phyloP scores from a whole-genome alignment of 2,113 vertebrate species.

The Hipposideros armiger region DNA sequence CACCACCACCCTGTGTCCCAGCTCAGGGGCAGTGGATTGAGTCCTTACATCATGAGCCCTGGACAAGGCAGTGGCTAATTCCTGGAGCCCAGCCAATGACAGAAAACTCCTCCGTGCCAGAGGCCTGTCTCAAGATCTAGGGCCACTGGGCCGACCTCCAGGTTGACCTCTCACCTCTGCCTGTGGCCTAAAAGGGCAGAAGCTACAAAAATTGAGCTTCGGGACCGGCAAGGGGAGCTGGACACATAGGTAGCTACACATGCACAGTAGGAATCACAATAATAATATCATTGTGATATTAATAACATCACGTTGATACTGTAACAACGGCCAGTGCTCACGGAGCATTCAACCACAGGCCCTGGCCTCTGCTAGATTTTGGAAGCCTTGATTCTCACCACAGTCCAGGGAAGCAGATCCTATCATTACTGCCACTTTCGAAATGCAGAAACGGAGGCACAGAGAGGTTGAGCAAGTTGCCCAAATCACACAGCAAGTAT shows the following conservation, averaged over 20 bases:
- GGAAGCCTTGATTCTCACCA: neutral
- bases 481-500: neutral
- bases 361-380: neutral
- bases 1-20: neutral
- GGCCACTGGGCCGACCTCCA: neutral
- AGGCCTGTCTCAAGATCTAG: neutral
- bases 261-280: rapidly evolving
- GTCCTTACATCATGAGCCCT: neutral
- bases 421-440: neutral
- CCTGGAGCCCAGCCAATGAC: neutral
- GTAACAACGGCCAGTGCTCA: rapidly evolving
- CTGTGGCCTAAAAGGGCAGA: neutral
- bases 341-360: rapidly evolving
- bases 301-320: no score
- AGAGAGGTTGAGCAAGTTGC: neutral
- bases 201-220: neutral
- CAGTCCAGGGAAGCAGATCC: neutral
- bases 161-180: constrained; percentile 20
- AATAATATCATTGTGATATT: no score
- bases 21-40: neutral
- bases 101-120: neutral
- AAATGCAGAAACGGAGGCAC: neutral
- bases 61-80: neutral
- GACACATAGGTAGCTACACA: rapidly evolving
- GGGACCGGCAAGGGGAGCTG: neutral